Base-by-base conservation (phyloP, 37 sponge, comb jelly and placozoan genomes). In the Spongilla lacustris region DNA sequence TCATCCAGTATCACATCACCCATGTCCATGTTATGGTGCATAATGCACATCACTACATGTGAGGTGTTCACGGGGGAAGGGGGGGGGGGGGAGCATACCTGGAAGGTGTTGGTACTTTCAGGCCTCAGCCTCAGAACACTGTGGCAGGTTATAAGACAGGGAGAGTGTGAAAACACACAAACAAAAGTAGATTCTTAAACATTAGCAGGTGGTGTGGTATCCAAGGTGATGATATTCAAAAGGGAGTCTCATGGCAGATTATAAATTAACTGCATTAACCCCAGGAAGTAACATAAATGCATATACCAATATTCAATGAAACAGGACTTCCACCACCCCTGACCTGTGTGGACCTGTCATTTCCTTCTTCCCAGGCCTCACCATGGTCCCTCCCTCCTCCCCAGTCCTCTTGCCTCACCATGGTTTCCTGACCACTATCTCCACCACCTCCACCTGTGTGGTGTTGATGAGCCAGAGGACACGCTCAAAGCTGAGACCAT, bases 381-480 rank as follows among this genome's bases (percentile, higher is more conserved):
- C 46, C 8, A 8, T 8, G 8, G 14, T 14, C 58, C 58, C 12
- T 14, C 21, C 19, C 58, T 58, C 58, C 14, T 14, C 19, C 58
- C 58, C 58, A 58, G 58, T 17, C 58, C 58, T n/a, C n/a, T 58
- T 17, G 14, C 58, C 36, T 41, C 46, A 83, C 85, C 90, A 58
- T 69, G 85, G 84, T 25, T 79, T 34, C 69, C 74, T 89, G 74
- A 89, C 67, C 1, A 27, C 26, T 4, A 90, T n/a, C 49, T 90
- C 79, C 17, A 90, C 68, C 12, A 68, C 21, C 2, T 67, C 72
- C 28, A 36, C 14, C 14, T 69, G 50, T 17, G 36, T 69, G 10
- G 67, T 67, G 58, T 0, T 37, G 71, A 90, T 17, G 0, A 81
- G 50, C 22, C 67, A 30, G 31, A 27, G 36, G 50, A 90, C 86